Conservation (phyloP, 92 coral and sea anemone genomes). For the Epizoanthus stellaris region DNA sequence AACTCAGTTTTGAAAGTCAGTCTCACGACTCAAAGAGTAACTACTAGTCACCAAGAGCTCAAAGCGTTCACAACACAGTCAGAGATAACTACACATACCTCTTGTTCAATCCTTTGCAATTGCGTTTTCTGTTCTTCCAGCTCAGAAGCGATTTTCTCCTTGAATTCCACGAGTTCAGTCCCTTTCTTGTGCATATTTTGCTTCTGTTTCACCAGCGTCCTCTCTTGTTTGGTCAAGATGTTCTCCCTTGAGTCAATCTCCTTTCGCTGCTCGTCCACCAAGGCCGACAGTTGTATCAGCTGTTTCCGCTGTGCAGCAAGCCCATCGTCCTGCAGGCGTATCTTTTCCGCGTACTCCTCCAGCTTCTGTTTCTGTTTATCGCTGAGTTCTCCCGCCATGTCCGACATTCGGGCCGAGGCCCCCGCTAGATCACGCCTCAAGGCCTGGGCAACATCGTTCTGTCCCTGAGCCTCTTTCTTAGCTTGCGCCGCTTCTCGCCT, state of each 20-base stretch:
- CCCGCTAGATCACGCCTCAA: constrained; percentile 94
- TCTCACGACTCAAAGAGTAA: too few species aligned
- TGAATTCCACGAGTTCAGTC: constrained; percentile 72
- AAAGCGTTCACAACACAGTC: too few species aligned
- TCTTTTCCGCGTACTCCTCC: constrained; percentile 88
- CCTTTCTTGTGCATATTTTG: constrained; percentile 72
- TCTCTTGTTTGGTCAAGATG: constrained; percentile 71
- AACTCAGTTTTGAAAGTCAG: too few species aligned
- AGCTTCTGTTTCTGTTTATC: constrained; percentile 93
- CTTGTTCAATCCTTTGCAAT: constrained; percentile 74
- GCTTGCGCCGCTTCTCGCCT: constrained; percentile 95
- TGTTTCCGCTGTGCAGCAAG: constrained; percentile 87
- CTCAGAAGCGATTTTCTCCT: constrained; percentile 61
- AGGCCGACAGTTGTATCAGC: constrained; percentile 70
- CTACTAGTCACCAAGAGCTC: too few species aligned
- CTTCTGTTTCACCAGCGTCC: constrained; percentile 65
- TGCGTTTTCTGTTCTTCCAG: constrained; percentile 74
- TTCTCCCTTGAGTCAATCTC: constrained; percentile 80
- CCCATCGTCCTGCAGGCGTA: constrained; percentile 80
- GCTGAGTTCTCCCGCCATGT: constrained; percentile 94
- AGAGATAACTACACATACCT: constrained; percentile 50
- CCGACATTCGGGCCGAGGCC: constrained; percentile 98
- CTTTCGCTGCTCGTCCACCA: constrained; percentile 89
- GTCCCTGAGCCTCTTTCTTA: constrained; percentile 85
- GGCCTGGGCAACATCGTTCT: constrained; percentile 89